These are phyloP conservation scores for Dendrolimus pini DNA, from an alignment of 2,888 invertebrate species.

Conservation along the genomic window DNA sequence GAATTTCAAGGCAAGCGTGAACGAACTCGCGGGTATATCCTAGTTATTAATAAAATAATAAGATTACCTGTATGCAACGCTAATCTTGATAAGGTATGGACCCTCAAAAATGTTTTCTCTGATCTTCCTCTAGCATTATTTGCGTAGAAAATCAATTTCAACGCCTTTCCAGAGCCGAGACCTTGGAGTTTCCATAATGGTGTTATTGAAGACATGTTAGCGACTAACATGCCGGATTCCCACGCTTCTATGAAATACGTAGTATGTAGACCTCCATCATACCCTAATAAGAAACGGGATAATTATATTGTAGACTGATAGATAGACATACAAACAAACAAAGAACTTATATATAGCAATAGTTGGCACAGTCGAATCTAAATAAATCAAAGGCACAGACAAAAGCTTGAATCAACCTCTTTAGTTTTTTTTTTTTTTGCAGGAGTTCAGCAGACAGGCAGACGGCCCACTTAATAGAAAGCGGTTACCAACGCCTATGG, in stretches of 20 bases:
- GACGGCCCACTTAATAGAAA: constrained; percentile 7
- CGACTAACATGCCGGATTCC: constrained; percentile 77
- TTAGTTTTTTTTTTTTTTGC: constrained; percentile 1
- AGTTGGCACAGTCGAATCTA: no score
- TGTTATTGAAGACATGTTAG: constrained; percentile 82
- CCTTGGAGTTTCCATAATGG: constrained; percentile 87
- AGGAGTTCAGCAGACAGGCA: constrained; percentile 7
- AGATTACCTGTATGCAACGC: constrained; percentile 58
- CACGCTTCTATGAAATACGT: constrained; percentile 84
- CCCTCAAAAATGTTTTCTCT: constrained; percentile 74
- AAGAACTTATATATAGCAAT: no score
- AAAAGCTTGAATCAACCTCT: no score
- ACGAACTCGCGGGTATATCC: no score
- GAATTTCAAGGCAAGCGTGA: no score
- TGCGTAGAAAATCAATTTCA: constrained; percentile 88
- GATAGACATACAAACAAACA: no score
- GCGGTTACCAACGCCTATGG: no score
- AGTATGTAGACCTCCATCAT: constrained; percentile 87
- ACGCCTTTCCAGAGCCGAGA: constrained; percentile 85
- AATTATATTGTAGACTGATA: neutral
- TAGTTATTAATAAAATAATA: neutral
- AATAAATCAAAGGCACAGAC: no score
- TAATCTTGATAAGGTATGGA: constrained; percentile 52
- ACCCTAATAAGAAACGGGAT: constrained; percentile 60
- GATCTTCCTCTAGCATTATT: constrained; percentile 90